These are phyloP conservation scores for Atherinomorus stipes DNA, from an alignment of 2,113 vertebrate species.

Conservation along the genomic window DNA sequence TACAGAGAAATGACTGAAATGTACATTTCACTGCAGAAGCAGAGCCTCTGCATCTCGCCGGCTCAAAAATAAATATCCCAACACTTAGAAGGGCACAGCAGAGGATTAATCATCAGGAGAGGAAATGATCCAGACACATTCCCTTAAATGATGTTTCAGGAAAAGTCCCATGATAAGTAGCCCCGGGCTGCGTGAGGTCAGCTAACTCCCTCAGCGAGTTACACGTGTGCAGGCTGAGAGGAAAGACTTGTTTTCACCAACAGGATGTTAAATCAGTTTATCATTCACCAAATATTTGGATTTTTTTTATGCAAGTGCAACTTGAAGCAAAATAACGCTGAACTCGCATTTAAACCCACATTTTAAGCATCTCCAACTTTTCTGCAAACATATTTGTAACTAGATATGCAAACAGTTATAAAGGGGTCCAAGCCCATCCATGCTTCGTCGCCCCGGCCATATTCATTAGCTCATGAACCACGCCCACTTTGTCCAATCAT, in stretches of 20 bases:
- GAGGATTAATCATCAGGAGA: not conserved
- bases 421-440: too few species aligned
- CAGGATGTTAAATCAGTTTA: not conserved
- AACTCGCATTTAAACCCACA: too few species aligned
- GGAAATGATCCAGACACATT: not conserved
- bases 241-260: not conserved
- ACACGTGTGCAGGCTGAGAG: rapidly evolving
- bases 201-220: not conserved
- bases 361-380: too few species aligned
- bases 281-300: not conserved
- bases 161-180: not conserved
- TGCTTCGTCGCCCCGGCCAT: too few species aligned
- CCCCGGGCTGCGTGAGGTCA: not conserved
- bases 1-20: not conserved
- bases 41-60: not conserved
- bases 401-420: too few species aligned
- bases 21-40: not conserved
- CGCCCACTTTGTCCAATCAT: too few species aligned
- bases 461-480: too few species aligned
- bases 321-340: not conserved
- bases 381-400: too few species aligned
- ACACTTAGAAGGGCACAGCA: not conserved
- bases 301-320: not conserved
- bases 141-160: not conserved
- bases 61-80: constrained; percentile 1